Percentiles rank a stretch among this genome's conserved stretches.
These are phyloP conservation scores for Microcebus jonahi DNA, from an alignment of 2,113 vertebrate species.

Conservation along the genomic window DNA sequence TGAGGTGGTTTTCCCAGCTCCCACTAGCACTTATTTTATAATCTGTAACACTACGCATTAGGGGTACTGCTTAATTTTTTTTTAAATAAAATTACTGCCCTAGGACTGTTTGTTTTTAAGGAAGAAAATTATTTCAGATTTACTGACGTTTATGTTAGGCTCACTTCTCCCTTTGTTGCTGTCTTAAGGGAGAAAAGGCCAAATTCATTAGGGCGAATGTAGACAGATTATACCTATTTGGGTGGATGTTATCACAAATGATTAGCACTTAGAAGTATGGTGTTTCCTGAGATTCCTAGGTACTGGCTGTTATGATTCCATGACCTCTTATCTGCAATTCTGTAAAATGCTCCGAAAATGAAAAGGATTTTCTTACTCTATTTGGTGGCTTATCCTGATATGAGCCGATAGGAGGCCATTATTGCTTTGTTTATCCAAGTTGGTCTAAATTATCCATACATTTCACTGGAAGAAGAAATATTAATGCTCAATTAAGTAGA, in stretches of 20 bases:
- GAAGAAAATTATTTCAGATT: slow-evolving; percentile 38
- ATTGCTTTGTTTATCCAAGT: slow-evolving; percentile 8
- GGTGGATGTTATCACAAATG: background rate
- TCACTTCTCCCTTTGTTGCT: slow-evolving; percentile 29
- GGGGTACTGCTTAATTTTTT: background rate
- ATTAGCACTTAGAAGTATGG: accelerated
- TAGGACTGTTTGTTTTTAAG: slow-evolving; percentile 40
- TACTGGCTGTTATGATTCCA: background rate
- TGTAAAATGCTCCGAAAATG: background rate
- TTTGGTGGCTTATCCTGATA: slow-evolving; percentile 7
- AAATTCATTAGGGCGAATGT: background rate
- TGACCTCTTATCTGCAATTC: background rate
- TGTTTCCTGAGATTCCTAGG: slow-evolving; percentile 31
- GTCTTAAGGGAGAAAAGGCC: background rate
- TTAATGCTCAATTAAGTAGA: slow-evolving; percentile 21
- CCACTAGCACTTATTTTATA: slow-evolving; percentile 25
- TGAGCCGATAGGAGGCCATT: slow-evolving; percentile 13
- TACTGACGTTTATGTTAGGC: slow-evolving; percentile 43
- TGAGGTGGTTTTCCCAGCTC: background rate
- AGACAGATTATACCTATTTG: background rate
- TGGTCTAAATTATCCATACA: background rate
- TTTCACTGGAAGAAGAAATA: slow-evolving; percentile 7
- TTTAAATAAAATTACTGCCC: slow-evolving; percentile 9
- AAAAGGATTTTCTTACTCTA: background rate
- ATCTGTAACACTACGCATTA: background rate